Percentiles rank a stretch among this genome's conserved stretches.
phyloP scores from a whole-genome alignment of 2,113 vertebrate genomes.

The Anhinga rufa region DNA sequence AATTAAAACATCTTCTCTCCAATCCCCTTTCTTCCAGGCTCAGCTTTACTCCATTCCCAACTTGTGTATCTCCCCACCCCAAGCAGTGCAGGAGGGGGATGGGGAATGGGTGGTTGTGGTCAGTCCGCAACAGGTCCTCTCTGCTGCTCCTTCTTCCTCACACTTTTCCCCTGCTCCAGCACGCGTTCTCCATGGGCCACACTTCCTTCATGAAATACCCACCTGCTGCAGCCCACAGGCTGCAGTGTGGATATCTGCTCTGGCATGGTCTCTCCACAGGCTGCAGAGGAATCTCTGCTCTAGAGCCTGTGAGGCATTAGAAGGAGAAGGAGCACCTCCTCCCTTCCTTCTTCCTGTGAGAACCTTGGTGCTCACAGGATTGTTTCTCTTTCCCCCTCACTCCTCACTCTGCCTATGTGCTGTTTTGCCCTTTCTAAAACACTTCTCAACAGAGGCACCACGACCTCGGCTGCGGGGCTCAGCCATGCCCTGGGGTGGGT shows the following conservation, averaged over 20 bases:
- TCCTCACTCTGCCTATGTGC: background rate
- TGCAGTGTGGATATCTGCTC: background rate
- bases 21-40: background rate
- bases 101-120: fast-evolving
- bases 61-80: background rate
- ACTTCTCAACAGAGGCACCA: fast-evolving
- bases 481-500: fast-evolving
- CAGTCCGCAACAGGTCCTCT: background rate
- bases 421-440: background rate
- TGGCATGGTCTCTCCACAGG: too few species aligned
- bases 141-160: background rate
- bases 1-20: background rate
- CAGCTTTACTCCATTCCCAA: background rate
- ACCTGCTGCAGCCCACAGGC: background rate
- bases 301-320: too few species aligned
- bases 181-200: background rate
- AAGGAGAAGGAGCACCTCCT: too few species aligned
- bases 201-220: background rate
- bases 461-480: fast-evolving
- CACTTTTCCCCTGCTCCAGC: background rate
- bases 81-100: background rate
- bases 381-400: background rate
- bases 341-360: background rate
- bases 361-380: background rate
- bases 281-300: background rate